phyloP scores from a whole-genome alignment of 2,113 vertebrate species.

The Nerophis lumbriciformis region DNA sequence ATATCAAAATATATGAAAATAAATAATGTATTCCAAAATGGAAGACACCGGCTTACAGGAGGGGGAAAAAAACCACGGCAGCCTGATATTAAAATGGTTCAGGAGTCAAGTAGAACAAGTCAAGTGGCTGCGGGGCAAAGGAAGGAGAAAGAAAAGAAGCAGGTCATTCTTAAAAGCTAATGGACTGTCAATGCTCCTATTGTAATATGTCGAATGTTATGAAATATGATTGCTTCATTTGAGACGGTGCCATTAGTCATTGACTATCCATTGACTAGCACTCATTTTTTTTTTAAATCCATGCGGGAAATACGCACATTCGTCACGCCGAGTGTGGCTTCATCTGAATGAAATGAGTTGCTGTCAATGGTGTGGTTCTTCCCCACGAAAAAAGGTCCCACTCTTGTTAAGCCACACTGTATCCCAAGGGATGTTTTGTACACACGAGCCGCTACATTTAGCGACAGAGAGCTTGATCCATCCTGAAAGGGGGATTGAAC shows the following conservation, averaged over 20 bases:
- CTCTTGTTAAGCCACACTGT: slow-evolving; percentile 25
- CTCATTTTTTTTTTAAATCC: slow-evolving; percentile 3
- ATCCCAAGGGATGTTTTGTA: slow-evolving; percentile 35
- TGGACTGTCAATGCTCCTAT: slow-evolving; percentile 59
- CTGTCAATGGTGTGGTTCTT: background rate
- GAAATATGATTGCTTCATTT: slow-evolving; percentile 45
- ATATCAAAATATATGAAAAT: no score
- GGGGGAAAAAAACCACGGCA: slow-evolving; percentile 51
- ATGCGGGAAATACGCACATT: background rate
- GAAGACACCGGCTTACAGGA: slow-evolving; percentile 53
- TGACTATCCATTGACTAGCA: slow-evolving; percentile 7
- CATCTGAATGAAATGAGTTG: background rate
- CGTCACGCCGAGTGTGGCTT: background rate
- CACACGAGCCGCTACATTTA: slow-evolving; percentile 1
- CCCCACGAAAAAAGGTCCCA: background rate
- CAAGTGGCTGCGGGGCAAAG: slow-evolving; percentile 62
- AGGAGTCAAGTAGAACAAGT: slow-evolving; percentile 71
- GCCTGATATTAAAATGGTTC: slow-evolving; percentile 69
- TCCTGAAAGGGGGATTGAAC: slow-evolving; percentile 64
- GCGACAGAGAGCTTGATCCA: slow-evolving; percentile 58
- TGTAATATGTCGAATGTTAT: slow-evolving; percentile 48
- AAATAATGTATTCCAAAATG: no score
- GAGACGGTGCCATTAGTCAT: slow-evolving; percentile 32
- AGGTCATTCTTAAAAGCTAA: slow-evolving; percentile 64
- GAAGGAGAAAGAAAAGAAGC: slow-evolving; percentile 38